Evolutionary conservation across 2,888 invertebrate genomes (phyloP).

Genomic region (Resseliella maxima): DNA sequence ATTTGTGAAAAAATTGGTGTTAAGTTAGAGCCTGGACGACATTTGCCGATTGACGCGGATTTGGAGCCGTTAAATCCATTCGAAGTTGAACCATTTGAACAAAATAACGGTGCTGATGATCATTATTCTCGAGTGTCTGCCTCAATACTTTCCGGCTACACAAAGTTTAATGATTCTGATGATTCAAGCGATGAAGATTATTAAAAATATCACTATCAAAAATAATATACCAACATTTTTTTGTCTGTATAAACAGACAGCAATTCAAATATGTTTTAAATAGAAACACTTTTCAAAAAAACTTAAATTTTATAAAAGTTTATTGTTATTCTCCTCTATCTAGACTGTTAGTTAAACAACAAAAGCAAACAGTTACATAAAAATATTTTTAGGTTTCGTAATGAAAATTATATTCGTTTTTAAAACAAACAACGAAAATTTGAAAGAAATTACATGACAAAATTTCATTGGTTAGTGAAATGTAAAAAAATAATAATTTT

Average conservation of each 20-base stretch:
- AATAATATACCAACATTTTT: too few species aligned
- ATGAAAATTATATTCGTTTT: too few species aligned
- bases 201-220: not conserved
- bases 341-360: not conserved
- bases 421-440: too few species aligned
- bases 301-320: too few species aligned
- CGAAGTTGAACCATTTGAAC: not conserved
- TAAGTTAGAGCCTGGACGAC: slow-evolving; percentile 65
- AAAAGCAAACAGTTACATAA: not conserved
- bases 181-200: not conserved
- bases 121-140: not conserved
- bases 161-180: not conserved
- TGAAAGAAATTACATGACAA: too few species aligned
- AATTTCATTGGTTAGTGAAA: too few species aligned
- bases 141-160: not conserved
- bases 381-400: too few species aligned
- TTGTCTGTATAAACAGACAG: too few species aligned
- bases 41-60: slow-evolving; percentile 64
- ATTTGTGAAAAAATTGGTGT: slow-evolving; percentile 68
- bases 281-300: too few species aligned
- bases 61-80: slow-evolving; percentile 55
- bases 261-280: too few species aligned
- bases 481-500: too few species aligned
- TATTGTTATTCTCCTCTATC: not conserved
- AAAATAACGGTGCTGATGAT: not conserved